Evolutionary conservation across 2,113 vertebrate genomes (phyloP).

Genomic region (Delphinus delphis): DNA sequence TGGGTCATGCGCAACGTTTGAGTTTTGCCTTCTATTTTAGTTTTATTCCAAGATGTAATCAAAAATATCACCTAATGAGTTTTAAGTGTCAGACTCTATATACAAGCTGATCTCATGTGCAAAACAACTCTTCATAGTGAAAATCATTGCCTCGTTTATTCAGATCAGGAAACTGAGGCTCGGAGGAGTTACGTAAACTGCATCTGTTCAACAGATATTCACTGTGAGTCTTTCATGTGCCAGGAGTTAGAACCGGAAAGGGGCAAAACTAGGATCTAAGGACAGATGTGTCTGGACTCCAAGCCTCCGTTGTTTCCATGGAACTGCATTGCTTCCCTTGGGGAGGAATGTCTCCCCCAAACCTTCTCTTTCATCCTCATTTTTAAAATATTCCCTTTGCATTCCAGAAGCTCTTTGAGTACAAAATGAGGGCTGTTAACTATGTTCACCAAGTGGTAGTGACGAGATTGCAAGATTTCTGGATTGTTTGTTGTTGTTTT

Average conservation of each 20-base stretch:
- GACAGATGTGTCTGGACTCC: background rate
- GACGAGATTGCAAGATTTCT: background rate
- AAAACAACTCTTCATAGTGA: background rate
- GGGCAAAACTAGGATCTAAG: background rate
- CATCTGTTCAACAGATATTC: background rate
- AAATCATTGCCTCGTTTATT: background rate
- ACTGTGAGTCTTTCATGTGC: background rate
- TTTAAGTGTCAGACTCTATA: background rate
- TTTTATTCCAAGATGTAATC: background rate
- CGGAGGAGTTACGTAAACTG: background rate
- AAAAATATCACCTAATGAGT: background rate
- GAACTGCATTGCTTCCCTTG: background rate
- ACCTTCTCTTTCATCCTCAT: background rate
- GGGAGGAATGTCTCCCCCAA: background rate
- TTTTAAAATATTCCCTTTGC: background rate
- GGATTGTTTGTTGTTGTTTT: background rate
- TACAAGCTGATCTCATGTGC: background rate
- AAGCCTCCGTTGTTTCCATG: background rate
- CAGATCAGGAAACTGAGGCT: constrained; percentile 7
- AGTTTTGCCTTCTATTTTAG: background rate
- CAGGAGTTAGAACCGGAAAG: background rate
- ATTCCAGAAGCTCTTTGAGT: background rate
- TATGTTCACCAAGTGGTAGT: background rate
- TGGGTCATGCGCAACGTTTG: background rate
- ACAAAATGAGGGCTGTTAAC: background rate